These are phyloP conservation scores for Agrotis exclamationis DNA, from an alignment of 2,888 invertebrate species.

Conservation along the genomic window DNA sequence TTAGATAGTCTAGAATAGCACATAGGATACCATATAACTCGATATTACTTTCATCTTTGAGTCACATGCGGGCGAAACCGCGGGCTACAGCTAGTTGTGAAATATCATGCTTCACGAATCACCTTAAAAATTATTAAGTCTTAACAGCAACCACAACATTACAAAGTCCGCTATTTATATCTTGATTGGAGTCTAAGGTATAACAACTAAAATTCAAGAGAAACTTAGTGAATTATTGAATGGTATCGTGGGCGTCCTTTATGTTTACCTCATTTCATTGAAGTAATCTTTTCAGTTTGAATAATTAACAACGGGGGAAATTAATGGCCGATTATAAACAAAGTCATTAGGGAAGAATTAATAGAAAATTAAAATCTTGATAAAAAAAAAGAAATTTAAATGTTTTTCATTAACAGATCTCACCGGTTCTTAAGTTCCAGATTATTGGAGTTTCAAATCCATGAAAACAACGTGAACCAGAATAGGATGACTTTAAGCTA, in stretches of 20 bases:
- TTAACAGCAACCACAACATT: background rate
- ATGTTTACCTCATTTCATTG: conserved; percentile 21
- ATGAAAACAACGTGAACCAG: no score
- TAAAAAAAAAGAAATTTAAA: no score
- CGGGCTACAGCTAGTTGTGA: no score
- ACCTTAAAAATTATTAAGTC: no score
- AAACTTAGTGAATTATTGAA: conserved; percentile 45
- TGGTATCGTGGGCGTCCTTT: conserved; percentile 23
- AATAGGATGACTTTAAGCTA: no score
- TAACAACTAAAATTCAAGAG: conserved; percentile 3
- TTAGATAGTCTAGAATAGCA: no score
- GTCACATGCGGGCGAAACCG: no score
- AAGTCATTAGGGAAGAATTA: background rate
- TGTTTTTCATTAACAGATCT: background rate
- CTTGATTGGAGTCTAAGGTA: conserved; percentile 14
- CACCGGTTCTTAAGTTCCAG: no score
- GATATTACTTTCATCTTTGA: no score
- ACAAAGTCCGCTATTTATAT: conserved; percentile 6
- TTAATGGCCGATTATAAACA: background rate
- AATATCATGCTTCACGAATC: no score
- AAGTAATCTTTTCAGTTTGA: conserved; percentile 39
- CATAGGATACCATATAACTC: no score
- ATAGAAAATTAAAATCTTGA: background rate
- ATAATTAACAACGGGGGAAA: conserved; percentile 17
- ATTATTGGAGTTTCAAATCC: no score